These are phyloP conservation scores for Meda fulgida DNA, from an alignment of 2,797 vertebrate genomes.

Conservation along the genomic window DNA sequence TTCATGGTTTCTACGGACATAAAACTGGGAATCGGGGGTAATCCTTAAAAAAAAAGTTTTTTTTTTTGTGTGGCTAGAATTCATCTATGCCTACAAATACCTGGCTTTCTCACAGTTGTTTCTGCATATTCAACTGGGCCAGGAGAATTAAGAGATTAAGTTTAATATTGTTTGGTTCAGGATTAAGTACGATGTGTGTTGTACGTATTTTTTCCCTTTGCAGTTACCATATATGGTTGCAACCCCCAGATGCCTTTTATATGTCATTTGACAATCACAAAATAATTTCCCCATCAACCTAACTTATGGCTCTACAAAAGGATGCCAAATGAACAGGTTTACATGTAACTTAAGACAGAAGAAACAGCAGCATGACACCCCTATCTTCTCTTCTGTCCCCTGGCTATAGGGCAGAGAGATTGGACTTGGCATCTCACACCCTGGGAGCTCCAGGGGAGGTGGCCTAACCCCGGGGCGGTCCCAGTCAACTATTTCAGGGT, in stretches of 20 bases:
- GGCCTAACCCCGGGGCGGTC: constrained; percentile 75
- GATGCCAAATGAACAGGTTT: constrained; percentile 80
- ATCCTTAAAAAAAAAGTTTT: no score
- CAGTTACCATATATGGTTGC: not conserved
- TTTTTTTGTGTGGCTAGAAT: no score
- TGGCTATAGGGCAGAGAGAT: constrained; percentile 71
- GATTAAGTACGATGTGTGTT: not conserved
- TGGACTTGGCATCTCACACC: constrained; percentile 87
- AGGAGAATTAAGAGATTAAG: no score
- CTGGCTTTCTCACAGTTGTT: not conserved
- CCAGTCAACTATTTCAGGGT: constrained; percentile 70
- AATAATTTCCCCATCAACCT: constrained; percentile 1
- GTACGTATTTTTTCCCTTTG: not conserved
- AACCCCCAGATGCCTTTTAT: constrained; percentile 11
- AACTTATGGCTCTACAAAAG: constrained; percentile 44
- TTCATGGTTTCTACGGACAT: no score
- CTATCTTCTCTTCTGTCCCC: constrained; percentile 40
- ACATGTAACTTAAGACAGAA: constrained; percentile 73
- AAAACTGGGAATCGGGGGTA: no score
- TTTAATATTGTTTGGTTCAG: not conserved
- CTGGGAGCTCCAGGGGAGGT: constrained; percentile 73
- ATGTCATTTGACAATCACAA: constrained; percentile 4
- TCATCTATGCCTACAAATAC: no score
- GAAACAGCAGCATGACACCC: constrained; percentile 62
- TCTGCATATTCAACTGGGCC: no score